Percentiles rank a stretch among this genome's conserved stretches.
phyloP scores from a whole-genome alignment of 2,797 vertebrate species.

The Margarornis squamiger region DNA sequence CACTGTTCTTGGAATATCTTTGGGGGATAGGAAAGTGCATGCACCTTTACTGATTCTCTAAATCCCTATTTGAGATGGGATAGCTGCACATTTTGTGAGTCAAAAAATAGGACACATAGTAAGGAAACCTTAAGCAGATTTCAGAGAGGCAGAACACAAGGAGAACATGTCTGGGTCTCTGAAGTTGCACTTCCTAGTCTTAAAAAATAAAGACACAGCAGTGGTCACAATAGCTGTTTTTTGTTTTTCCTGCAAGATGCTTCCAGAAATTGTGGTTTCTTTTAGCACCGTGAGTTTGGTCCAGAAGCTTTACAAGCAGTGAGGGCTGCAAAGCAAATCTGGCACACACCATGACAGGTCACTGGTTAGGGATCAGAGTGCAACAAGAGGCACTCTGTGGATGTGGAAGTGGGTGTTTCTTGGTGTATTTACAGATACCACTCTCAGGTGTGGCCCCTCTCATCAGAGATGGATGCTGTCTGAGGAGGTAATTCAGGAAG shows the following conservation, averaged over 20 bases:
- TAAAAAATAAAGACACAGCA: not conserved
- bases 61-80: not conserved
- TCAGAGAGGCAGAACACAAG: not conserved
- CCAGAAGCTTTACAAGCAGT: not conserved
- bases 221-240: not conserved
- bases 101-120: not conserved
- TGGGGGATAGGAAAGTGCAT: not conserved
- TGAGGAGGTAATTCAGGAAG: slow-evolving; percentile 48
- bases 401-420: slow-evolving; percentile 24
- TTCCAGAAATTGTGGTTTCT: not conserved
- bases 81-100: not conserved
- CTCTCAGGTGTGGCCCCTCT: slow-evolving; percentile 57
- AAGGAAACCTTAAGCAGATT: not conserved
- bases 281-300: not conserved
- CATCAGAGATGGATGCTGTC: not conserved
- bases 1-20: not conserved
- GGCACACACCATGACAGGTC: not conserved
- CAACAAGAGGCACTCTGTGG: slow-evolving; percentile 15
- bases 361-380: not conserved
- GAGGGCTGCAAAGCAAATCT: not conserved
- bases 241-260: not conserved
- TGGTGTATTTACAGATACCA: slow-evolving; percentile 3
- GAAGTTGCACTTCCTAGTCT: not conserved
- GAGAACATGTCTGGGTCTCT: not conserved
- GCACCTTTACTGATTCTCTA: not conserved